These are phyloP conservation scores for Oncorhynchus tshawytscha DNA, from an alignment of 2,113 vertebrate genomes.

Conservation along the genomic window DNA sequence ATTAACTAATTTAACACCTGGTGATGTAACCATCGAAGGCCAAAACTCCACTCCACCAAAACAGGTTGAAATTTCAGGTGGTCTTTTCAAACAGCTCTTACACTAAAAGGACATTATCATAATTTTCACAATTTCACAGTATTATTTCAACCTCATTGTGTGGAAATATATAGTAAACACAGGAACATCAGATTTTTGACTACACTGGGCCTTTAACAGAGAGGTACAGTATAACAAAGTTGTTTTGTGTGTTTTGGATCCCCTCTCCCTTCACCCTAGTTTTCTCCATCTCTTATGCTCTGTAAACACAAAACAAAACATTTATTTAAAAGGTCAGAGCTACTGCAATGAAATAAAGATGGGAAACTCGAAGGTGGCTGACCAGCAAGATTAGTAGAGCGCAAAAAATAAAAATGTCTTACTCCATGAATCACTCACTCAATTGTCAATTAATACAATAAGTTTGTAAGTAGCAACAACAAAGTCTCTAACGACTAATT, in stretches of 20 bases:
- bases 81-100: too few species aligned
- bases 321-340: slow-evolving; percentile 3
- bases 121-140: too few species aligned
- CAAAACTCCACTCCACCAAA: too few species aligned
- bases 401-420: slow-evolving; percentile 8
- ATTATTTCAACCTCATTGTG: too few species aligned
- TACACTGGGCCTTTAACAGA: too few species aligned
- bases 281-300: neutral
- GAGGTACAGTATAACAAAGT: neutral
- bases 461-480: slow-evolving; percentile 40
- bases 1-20: too few species aligned
- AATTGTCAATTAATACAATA: neutral
- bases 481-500: slow-evolving; percentile 76
- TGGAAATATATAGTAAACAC: too few species aligned
- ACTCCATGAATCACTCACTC: slow-evolving; percentile 22
- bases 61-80: too few species aligned
- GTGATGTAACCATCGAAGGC: too few species aligned
- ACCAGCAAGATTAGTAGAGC: slow-evolving; percentile 14
- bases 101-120: too few species aligned
- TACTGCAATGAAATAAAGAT: neutral
- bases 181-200: too few species aligned
- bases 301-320: slow-evolving; percentile 7
- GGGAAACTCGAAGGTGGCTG: slow-evolving; percentile 7
- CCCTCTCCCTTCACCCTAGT: neutral
- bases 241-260: neutral